Percentiles rank a stretch among this genome's conserved stretches.
Conservation (phyloP, 2,888 invertebrate genomes). For the Sesia bembeciformis region DNA sequence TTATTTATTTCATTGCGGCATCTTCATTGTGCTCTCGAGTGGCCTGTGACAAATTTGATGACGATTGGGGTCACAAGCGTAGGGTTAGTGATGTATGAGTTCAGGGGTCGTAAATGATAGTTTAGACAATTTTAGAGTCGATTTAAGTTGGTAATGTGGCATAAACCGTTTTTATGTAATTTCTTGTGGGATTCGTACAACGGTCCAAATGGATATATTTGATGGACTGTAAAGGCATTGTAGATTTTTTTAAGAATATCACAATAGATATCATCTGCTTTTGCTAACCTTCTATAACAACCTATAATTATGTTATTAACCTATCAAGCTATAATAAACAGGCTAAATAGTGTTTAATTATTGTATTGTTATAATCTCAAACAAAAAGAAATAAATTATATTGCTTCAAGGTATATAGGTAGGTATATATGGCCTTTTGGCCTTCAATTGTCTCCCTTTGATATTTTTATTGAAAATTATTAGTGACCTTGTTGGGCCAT, state of each 20-base stretch:
- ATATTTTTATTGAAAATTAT: no score
- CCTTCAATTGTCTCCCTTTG: no score
- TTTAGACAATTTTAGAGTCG: constrained; percentile 64
- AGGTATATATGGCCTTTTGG: no score
- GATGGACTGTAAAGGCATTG: constrained; percentile 31
- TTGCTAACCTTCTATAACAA: not conserved
- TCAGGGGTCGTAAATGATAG: constrained; percentile 54
- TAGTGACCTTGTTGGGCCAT: no score
- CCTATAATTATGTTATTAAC: not conserved
- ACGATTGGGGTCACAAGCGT: constrained; percentile 60
- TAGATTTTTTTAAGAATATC: not conserved
- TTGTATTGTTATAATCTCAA: not conserved
- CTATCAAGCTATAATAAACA: no score
- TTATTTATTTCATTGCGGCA: constrained; percentile 54
- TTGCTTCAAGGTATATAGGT: no score
- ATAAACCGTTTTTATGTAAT: constrained; percentile 51
- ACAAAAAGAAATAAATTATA: no score
- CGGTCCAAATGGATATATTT: constrained; percentile 32
- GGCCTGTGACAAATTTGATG: constrained; percentile 74
- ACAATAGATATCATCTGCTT: not conserved
- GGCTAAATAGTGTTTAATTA: not conserved
- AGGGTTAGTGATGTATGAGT: constrained; percentile 60
- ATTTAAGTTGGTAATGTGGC: constrained; percentile 59
- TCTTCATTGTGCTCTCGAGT: constrained; percentile 62
- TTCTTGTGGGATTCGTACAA: constrained; percentile 44